Evolutionary conservation across 2,888 invertebrate genomes (phyloP).

Genomic region (Antheraea yamamai): DNA sequence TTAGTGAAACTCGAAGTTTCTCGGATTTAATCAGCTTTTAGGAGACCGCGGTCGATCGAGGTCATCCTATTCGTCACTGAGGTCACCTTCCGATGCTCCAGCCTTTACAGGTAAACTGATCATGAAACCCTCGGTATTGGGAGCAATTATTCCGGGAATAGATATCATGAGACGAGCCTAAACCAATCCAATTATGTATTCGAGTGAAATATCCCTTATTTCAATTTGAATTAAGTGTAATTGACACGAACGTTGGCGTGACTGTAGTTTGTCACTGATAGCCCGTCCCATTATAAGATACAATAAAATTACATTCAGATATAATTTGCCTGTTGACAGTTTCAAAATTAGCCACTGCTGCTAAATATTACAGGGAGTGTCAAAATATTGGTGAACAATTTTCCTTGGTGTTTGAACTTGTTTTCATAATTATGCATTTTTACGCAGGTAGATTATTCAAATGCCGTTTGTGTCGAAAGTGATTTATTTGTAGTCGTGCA

Average conservation of each 20-base stretch:
- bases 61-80: not conserved
- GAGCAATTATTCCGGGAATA: conserved; percentile 1
- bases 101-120: conserved; percentile 6
- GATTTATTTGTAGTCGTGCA: too few relatives aligned
- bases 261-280: conserved; percentile 49
- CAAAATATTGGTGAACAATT: not conserved
- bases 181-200: conserved; percentile 53
- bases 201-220: conserved; percentile 53
- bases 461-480: too few relatives aligned
- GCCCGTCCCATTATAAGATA: conserved; percentile 34
- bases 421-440: too few relatives aligned
- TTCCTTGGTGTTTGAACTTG: too few relatives aligned
- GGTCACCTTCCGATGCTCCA: conserved; percentile 1
- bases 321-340: conserved; percentile 22
- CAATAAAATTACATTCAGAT: conserved; percentile 22
- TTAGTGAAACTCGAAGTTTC: conserved; percentile 1
- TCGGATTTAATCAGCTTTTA: not conserved
- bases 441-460: too few relatives aligned
- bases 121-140: not conserved
- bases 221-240: conserved; percentile 62
- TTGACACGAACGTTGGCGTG: conserved; percentile 71
- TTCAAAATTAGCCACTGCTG: conserved; percentile 7
- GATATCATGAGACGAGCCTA: conserved; percentile 27
- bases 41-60: not conserved
- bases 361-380: not conserved